Evolutionary conservation across 2,888 invertebrate species (phyloP), one percentile per base, ranked within the genome.

Genomic region (Epirrhoe alternata): DNA sequence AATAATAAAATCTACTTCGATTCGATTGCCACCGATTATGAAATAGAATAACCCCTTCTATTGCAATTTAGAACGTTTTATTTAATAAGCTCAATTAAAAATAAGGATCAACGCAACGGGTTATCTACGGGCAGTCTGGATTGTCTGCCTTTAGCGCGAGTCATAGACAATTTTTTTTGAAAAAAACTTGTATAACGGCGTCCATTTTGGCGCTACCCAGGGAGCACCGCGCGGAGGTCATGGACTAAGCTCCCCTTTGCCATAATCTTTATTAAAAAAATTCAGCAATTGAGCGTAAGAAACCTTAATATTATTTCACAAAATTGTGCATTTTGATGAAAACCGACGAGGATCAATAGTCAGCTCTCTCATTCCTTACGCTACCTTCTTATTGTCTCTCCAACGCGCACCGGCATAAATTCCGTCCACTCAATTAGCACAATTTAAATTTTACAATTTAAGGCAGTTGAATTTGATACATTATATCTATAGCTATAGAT

Each of bases 161-260:
- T 75, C 76, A 77, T 77, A 76, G 79, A 77, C 77, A 75, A 71
- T 72, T 72, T 71, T 68, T 68, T 78, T 77, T 73, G 72, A 71
- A 78, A 81, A 76, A 77, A 80, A 87, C 86, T 86, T 85, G 84
- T 85, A 86, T 86, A 78, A 80, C 79, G 75, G 80, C 84, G 91
- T 91, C 91, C 91, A 90, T 91, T 80, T 90, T 91, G 89, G 91
- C 91, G 91, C 90, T 85, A 92, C 92, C 91, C 91, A 90, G 92
- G 92, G 91, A 89, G 91, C 91, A 92, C 91, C 91, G 88, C 91
- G 91, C 86, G 91, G 91, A 92, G 91, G 91, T 89, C 86, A 91
- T 92, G 91, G 91, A 92, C 91, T 84, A 78, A 85, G 90, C 90
- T 87, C 91, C 91, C 91, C 91, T 91, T 86, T 86, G 86, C 85